Percentiles rank a stretch among this genome's conserved stretches.
Evolutionary conservation across 2,113 vertebrate species (phyloP).

Genomic region (Chlamydotis undulata): DNA sequence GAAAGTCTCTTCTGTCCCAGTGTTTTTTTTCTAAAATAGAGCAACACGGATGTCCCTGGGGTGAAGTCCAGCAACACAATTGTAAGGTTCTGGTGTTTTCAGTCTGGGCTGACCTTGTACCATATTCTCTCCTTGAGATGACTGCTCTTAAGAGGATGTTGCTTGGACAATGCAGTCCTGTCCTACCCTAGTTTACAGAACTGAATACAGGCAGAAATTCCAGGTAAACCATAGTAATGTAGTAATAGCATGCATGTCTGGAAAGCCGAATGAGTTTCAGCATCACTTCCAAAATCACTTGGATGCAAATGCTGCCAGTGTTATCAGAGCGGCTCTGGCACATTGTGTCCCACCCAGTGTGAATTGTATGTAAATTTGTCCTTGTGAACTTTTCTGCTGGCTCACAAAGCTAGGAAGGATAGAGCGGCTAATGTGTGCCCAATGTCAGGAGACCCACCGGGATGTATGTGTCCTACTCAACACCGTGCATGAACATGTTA

Average conservation of each 20-base stretch:
- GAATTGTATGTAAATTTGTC: neutral
- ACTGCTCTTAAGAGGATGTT: neutral
- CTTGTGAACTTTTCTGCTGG: neutral
- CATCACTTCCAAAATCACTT: neutral
- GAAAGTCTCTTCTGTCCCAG: neutral
- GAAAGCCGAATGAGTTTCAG: neutral
- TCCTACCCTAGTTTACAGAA: neutral
- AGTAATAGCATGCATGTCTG: neutral
- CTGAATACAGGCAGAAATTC: neutral
- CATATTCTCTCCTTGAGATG: neutral
- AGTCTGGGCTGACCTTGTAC: neutral
- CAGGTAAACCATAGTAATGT: neutral
- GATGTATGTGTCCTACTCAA: neutral
- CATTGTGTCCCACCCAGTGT: neutral
- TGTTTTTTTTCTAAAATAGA: neutral
- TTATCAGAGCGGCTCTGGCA: neutral
- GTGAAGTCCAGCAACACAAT: rapidly evolving
- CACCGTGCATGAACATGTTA: neutral
- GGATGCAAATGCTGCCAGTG: neutral
- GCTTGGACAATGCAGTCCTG: neutral
- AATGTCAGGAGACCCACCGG: neutral
- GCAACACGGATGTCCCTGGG: neutral
- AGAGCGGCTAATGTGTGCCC: neutral
- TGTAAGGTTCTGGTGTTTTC: neutral
- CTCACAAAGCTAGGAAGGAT: neutral